These are phyloP conservation scores for Phenacoccus solenopsis DNA, from an alignment of 1,140 invertebrate species.

Conservation along the genomic window DNA sequence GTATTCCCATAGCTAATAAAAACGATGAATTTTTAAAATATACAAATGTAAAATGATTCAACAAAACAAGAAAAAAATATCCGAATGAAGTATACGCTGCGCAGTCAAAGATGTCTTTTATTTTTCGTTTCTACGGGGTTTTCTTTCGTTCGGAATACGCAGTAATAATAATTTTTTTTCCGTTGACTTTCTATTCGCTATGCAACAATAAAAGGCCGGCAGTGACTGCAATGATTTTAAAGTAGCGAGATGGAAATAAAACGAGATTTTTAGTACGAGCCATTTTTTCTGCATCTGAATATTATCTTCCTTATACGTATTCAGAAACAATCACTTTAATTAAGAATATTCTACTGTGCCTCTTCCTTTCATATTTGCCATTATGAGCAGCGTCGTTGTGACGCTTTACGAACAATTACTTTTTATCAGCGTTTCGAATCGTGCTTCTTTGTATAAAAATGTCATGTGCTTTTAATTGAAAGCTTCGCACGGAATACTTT, in stretches of 20 bases:
- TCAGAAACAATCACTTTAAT: not conserved
- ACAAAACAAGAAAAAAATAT: not conserved
- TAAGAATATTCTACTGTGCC: not conserved
- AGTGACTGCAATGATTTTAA: not conserved
- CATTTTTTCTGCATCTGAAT: not conserved
- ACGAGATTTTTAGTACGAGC: not conserved
- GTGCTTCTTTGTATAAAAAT: no score
- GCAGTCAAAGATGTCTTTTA: not conserved
- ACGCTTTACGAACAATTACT: no score
- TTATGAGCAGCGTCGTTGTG: no score
- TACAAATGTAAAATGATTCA: not conserved
- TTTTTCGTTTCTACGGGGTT: not conserved
- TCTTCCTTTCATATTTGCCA: no score
- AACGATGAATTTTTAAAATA: no score
- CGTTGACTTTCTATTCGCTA: not conserved
- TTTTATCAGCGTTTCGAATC: no score
- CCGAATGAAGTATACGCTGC: not conserved
- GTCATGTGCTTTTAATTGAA: no score
- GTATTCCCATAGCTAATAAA: not conserved
- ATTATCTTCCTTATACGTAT: not conserved
- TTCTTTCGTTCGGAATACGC: not conserved
- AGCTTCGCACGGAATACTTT: no score
- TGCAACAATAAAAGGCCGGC: not conserved
- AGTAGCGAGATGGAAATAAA: not conserved
- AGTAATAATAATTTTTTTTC: no score